Evolutionary conservation across 2,797 vertebrate species (phyloP), one percentile per base, ranked within the genome.

Genomic region (Botia almorhae): DNA sequence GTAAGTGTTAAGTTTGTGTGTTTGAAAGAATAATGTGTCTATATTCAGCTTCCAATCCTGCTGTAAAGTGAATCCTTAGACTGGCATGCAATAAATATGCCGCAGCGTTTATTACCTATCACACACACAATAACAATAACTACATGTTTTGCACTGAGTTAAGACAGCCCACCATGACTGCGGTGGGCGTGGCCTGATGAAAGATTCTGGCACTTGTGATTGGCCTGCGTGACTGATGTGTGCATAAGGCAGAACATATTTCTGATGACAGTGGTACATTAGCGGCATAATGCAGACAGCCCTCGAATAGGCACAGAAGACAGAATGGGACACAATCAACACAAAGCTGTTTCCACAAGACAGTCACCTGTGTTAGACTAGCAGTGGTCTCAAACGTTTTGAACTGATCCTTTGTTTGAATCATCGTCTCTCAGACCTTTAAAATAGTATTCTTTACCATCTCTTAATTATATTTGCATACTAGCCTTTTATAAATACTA

Each of bases 191-290:
- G 91, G 92, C 91, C 93, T 92, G 89, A 90, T 87, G 87, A 93
- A 89, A 91, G 90, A 90, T 91, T 93, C 90, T 88, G 92, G 94
- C 92, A 93, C 93, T 94, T 94, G 91, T 93, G 91, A 92, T 92
- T 89, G 55, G 50, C 64, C 39, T 61, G 55, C 58, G 72, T 78
- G 84, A 84, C 29, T 83, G 78, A 73, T 46, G 63, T 71, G 53
- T 51, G 50, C 75, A 76, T 74, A 71, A 84, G 88, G 89, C 87
- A 91, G 87, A 88, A 86, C 85, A 91, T 86, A 64, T 83, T 81
- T 88, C 85, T 87, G 76, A 73, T 69, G 76, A 63, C 74, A 76
- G 83, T 76, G 65, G 26, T 67, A 74, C 84, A 80, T 77, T 51
- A 69, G 56, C 23, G 56, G 26, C 56, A 68, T 19, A 36, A 64